Percentiles rank a stretch among this genome's conserved stretches.
These are phyloP conservation scores for Phataginus tricuspis DNA, from an alignment of 2,797 vertebrate species.

Conservation along the genomic window DNA sequence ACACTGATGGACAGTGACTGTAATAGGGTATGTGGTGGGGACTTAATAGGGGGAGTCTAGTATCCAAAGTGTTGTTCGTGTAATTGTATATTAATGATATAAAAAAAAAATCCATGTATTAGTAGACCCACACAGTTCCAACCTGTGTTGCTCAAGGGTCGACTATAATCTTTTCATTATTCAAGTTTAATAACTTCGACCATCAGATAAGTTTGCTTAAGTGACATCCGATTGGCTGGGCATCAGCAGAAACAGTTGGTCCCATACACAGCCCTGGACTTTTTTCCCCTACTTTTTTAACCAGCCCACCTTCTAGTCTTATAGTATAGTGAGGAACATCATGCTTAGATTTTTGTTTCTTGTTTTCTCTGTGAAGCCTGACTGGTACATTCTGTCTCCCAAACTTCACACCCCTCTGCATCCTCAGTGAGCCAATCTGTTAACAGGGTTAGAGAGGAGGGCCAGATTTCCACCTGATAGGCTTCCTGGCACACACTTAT, in stretches of 20 bases:
- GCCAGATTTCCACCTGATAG: slow-evolving; percentile 38
- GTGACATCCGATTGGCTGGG: background rate
- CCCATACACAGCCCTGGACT: background rate
- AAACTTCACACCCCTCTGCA: background rate
- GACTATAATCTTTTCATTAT: slow-evolving; percentile 12
- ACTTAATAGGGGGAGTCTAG: no score
- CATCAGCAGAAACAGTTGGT: slow-evolving; percentile 37
- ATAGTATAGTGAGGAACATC: background rate
- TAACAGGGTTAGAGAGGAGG: slow-evolving; percentile 24
- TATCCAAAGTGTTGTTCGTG: no score
- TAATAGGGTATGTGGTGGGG: no score
- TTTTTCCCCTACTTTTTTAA: background rate
- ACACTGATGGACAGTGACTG: no score
- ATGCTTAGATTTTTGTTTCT: background rate
- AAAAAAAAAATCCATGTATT: no score
- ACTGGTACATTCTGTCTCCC: slow-evolving; percentile 38
- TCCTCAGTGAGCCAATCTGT: background rate
- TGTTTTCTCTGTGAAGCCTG: slow-evolving; percentile 25
- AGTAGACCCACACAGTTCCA: no score
- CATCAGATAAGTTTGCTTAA: slow-evolving; percentile 45
- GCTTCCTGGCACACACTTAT: slow-evolving; percentile 29
- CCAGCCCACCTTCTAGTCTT: background rate
- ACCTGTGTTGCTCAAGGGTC: no score
- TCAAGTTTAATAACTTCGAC: slow-evolving; percentile 40
- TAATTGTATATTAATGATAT: no score